Conservation (phyloP, 2,797 vertebrate genomes). For the Leptatherina wallacei region DNA sequence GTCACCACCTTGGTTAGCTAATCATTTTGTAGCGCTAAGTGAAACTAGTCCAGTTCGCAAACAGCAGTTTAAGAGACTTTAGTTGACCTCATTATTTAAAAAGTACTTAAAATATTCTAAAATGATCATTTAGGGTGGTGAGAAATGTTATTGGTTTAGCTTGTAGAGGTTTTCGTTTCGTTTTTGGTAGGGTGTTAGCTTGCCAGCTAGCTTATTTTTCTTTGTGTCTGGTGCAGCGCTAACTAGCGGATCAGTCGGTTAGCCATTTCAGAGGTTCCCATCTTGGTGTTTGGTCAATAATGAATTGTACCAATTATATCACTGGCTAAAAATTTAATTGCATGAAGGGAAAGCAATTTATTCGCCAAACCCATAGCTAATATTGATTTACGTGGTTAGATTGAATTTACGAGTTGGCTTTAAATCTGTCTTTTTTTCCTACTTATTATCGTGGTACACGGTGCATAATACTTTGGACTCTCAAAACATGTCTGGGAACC, state of each 20-base stretch:
- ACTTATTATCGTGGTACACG: neutral
- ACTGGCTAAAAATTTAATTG: neutral
- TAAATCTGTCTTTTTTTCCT: neutral
- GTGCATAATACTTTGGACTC: neutral
- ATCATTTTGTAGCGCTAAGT: neutral
- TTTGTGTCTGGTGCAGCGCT: conserved; percentile 72
- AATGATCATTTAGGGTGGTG: rapidly evolving
- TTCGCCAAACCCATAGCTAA: neutral
- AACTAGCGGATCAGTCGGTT: conserved; percentile 36
- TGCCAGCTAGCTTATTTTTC: conserved; percentile 53
- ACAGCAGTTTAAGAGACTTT: rapidly evolving
- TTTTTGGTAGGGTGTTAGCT: conserved; percentile 58
- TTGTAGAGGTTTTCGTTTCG: conserved; percentile 39
- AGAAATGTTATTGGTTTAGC: neutral
- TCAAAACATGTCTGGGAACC: conserved; percentile 5
- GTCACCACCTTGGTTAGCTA: conserved; percentile 16
- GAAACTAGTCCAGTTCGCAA: neutral
- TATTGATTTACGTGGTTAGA: neutral
- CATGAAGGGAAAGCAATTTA: neutral
- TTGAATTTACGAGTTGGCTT: neutral
- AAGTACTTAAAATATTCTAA: rapidly evolving
- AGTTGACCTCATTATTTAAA: neutral
- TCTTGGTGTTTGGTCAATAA: neutral
- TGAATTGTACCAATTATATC: neutral
- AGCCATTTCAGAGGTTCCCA: conserved; percentile 52